phyloP scores from a whole-genome alignment of 2,888 invertebrate species.

The Pediacus dermestoides region DNA sequence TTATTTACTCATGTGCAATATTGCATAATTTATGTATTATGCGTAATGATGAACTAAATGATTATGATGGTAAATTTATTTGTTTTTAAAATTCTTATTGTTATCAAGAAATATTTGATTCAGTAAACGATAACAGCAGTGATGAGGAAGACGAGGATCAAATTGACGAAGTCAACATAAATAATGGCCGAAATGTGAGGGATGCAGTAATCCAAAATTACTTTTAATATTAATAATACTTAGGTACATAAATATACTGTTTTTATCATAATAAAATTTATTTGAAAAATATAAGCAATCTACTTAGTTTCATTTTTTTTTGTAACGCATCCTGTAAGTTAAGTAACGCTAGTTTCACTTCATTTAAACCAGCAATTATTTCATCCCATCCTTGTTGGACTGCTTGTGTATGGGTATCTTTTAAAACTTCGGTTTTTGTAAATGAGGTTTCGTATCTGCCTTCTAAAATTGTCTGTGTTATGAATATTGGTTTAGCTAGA shows the following conservation, averaged over 20 bases:
- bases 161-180: background rate
- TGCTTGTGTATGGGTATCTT: no score
- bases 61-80: slow-evolving; percentile 7
- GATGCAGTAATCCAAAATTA: slow-evolving; percentile 1
- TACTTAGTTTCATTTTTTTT: background rate
- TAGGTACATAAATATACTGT: no score
- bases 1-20: slow-evolving; percentile 1
- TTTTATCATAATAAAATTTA: no score
- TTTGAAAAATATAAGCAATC: background rate
- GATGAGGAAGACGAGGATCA: background rate
- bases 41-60: slow-evolving; percentile 2
- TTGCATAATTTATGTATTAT: background rate
- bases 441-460: no score
- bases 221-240: background rate
- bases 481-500: no score
- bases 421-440: no score
- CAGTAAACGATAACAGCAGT: background rate
- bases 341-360: background rate
- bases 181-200: slow-evolving; percentile 1
- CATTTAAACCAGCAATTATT: background rate
- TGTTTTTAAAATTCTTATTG: background rate
- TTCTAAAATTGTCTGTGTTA: no score
- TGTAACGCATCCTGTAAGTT: background rate
- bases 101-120: background rate
- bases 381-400: background rate